Evolutionary conservation across 2,797 vertebrate species (phyloP), one percentile per base, ranked within the genome.

Genomic region (Kryptolebias ocellatus): DNA sequence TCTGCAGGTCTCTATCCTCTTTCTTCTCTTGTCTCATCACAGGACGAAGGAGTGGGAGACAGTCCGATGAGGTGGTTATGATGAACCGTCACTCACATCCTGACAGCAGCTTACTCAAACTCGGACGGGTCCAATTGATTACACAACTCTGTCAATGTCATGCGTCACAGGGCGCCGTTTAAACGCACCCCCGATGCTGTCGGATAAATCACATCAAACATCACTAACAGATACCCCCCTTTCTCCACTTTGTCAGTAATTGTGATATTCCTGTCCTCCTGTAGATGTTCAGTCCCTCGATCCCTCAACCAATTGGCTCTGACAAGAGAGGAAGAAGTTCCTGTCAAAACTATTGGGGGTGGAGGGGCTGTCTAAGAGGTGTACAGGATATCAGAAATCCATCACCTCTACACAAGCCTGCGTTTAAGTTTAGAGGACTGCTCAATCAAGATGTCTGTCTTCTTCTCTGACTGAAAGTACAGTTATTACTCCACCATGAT

Each of bases 161-260:
- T 69, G 89, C 92, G 91, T 95, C 95, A 94, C 92, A 87, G 94
- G 94, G 87, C 91, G 91, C 91, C 73, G 88, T 93, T 83, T 93
- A 95, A 95, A 95, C 76, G 90, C 91, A 91, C 94, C 88, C 84
- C 89, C 84, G 82, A 90, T 89, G 73, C 89, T 87, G 79, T 94
- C 80, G 92, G 93, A 95, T 96, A 95, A 96, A 97, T 96, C 95
- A 95, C 94, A 94, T 96, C 95, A 96, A 92, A 92, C 88, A 81
- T 93, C 93, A 86, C 93, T 92, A 95, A 93, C 90, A 92, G 94
- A 95, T 89, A 70, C 90, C 86, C 79, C 65, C 63, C 46, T 17
- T 20, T 20, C 53, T 67, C 72, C 72, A 93, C 92, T 95, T 95
- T 94, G 94, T 95, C 89, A 90, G 82, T 97, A 97, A 97, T 96